Evolutionary conservation across 2,113 vertebrate genomes (phyloP).

Genomic region (Sinocyclocheilus anophthalmus): DNA sequence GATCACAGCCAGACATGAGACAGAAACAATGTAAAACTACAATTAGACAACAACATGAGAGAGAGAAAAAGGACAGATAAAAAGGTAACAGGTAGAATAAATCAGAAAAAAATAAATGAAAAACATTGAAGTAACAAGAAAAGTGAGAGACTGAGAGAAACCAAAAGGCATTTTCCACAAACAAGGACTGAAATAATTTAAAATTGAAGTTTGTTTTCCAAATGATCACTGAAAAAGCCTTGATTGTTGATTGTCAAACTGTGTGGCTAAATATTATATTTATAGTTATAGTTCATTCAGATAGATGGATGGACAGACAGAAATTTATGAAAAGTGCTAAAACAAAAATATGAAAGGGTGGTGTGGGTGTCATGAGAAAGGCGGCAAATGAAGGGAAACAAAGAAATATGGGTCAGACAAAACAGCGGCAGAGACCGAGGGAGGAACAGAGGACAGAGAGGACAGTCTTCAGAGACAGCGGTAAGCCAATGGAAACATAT

Average conservation of each 20-base stretch:
- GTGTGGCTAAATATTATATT: not conserved
- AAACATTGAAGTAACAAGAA: not conserved
- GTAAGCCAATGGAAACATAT: constrained; percentile 22
- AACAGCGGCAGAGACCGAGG: constrained; percentile 10
- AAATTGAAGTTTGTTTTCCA: not conserved
- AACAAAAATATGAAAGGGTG: not conserved
- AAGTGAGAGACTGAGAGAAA: not conserved
- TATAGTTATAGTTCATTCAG: no score
- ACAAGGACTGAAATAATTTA: not conserved
- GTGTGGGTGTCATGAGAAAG: not conserved
- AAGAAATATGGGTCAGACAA: constrained; percentile 1
- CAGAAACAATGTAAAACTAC: constrained; percentile 34
- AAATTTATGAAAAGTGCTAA: not conserved
- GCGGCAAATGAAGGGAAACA: constrained; percentile 23
- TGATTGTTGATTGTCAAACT: not conserved
- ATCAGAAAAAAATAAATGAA: not conserved
- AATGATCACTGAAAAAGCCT: not conserved
- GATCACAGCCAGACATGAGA: constrained; percentile 41
- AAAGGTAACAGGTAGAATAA: not conserved
- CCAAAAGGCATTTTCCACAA: not conserved
- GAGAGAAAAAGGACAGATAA: not conserved
- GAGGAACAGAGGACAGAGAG: constrained; percentile 34
- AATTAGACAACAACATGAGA: not conserved
- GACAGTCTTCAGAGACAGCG: not conserved
- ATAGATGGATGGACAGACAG: not conserved